Base-by-base conservation (phyloP, 1,140 invertebrate species). In the Heliconius congener region DNA sequence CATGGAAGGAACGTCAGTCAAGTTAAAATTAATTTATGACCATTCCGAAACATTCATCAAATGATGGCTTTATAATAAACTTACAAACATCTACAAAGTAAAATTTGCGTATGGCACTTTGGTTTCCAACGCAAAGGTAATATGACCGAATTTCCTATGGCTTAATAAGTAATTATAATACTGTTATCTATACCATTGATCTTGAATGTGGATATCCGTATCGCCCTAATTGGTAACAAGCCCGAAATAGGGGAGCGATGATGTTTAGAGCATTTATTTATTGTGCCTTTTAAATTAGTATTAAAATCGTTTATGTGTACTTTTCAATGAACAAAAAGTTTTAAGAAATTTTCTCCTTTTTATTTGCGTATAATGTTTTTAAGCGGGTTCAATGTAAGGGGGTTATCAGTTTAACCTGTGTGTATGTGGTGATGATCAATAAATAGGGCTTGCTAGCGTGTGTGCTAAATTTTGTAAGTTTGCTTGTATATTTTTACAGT, bases 31-130 rank as follows among this genome's bases (percentile, higher is more conserved):
- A 72, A 80, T 76, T 76, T 80, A 80, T 66, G 71, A 30, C 74
- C 52, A 80, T 80, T 73, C 23, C 55, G 34, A 18, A 80, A 74
- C 78, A 79, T 74, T 70, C 50, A 80, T 80, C 74, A 76, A 30
- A 73, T 50, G 60, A 66, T 66, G 37, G 73, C 74, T 76, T 76
- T 46, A 60, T 76, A 76, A 42, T 71, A 76, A 30, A 76, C 39
- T 27, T 11, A 73, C 72, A 66, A 4, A 66, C 9, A 66, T 75
- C 1, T 18, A 55, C 34, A 75, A 66, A 66, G 55, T 16, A 39
- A 19, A 3, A 75, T 39, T 11, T 42, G 16, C 66, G 11, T 66
- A 75, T 23, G 18, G 34, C 18, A 75, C 42, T 75, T 42, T 66
- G 39, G 60, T 23, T 34, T 75, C 18, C 27, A 75, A 19, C 0